Base-by-base conservation (phyloP, 2,113 vertebrate species). In the Paramisgurnus dabryanus region DNA sequence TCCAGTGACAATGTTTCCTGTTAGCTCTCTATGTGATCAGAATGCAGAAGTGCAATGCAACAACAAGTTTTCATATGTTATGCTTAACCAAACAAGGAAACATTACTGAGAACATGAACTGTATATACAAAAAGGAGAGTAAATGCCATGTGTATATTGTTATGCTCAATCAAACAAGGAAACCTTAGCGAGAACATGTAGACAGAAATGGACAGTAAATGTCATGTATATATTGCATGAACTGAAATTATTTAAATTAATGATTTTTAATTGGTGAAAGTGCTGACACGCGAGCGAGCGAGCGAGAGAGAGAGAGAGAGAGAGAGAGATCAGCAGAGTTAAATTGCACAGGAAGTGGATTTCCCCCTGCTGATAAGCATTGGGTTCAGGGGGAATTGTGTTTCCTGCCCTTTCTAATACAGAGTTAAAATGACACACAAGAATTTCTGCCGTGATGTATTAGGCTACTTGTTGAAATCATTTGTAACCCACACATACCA, bases 351-450 rank as follows among this genome's bases (percentile, higher is more conserved):
- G 78, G 67, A 80, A 72, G 63, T 80, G 78, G 73, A 53, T 84
- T 80, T 58, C 82, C 63, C 67, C 75, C 9, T 12, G 50, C 9
- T n/a, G 50, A 57, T 18, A 57, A 10, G 22, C 22, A 22, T 22
- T 22, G 22, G 22, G 22, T 22, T 22, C 22, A 22, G 22, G 22
- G 11, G 17, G 55, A 60, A 58, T 34, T 64, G 67, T 67, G 77
- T 72, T 84, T 45, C 67, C 78, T 80, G 73, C 77, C 75, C 41
- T 80, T 69, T 71, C 22, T 6, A 61, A 55, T 78, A 27, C 41
- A 58, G 15, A 43, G 17, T 7, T 17, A 7, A 22, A 4, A 73
- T 60, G 5, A 7, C 6, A 58, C 0, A 73, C 53, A 73, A 1
- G 17, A 8, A 60, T 27, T 60, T 73, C n/a, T 22, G 22, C 39